Conservation (phyloP, 2,888 invertebrate species). For the Ligdia adustata region DNA sequence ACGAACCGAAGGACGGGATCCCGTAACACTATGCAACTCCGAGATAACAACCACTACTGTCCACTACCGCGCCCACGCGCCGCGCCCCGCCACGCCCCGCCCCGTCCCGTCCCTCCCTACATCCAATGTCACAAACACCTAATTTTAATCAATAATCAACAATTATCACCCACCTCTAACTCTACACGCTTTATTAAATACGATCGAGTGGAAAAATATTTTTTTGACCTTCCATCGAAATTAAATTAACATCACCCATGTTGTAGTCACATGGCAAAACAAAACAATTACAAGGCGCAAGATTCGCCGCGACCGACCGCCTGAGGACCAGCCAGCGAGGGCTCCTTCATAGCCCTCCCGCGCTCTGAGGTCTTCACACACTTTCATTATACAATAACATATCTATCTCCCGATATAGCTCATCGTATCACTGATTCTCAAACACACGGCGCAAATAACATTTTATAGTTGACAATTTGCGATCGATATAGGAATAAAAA, state of each 20-base stretch:
- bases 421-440: no score
- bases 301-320: constrained; percentile 44
- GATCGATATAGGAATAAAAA: no score
- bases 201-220: constrained; percentile 83
- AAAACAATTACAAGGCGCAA: constrained; percentile 65
- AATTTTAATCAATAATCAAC: constrained; percentile 84
- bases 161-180: constrained; percentile 81
- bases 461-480: no score
- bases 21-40: constrained; percentile 61
- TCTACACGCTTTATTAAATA: constrained; percentile 78
- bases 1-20: constrained; percentile 77
- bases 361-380: background rate
- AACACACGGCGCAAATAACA: no score
- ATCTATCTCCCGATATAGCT: no score
- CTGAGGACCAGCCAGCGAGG: background rate
- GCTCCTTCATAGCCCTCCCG: background rate
- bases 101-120: constrained; percentile 34
- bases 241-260: constrained; percentile 73
- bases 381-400: no score
- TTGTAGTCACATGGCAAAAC: constrained; percentile 65
- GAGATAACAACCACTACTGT: constrained; percentile 69
- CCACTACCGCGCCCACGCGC: constrained; percentile 43
- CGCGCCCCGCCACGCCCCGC: constrained; percentile 25
- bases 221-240: constrained; percentile 78
- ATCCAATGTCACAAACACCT: constrained; percentile 77